Conservation (phyloP, 2,113 vertebrate genomes). For the Mustelus asterias region DNA sequence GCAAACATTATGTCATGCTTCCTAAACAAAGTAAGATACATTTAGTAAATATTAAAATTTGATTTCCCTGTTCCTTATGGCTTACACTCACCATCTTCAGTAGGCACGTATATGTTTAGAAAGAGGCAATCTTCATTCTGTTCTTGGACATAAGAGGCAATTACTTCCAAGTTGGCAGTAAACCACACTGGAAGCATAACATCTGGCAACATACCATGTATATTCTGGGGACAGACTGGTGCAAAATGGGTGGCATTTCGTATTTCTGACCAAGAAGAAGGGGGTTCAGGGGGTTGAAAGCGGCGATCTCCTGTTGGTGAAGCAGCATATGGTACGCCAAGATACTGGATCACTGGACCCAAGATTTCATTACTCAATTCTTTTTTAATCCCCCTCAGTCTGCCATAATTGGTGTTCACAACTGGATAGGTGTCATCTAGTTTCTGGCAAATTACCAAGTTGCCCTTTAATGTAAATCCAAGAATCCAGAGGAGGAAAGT, state of each 20-base stretch:
- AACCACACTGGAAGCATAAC: slow-evolving; percentile 99
- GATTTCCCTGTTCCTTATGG: slow-evolving; percentile 57
- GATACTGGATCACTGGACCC: slow-evolving; percentile 92
- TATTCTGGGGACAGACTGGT: slow-evolving; percentile 94
- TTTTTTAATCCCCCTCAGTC: slow-evolving; percentile 88
- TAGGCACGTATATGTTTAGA: slow-evolving; percentile 97
- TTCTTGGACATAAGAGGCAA: slow-evolving; percentile 92
- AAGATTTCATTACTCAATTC: slow-evolving; percentile 97
- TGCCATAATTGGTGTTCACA: slow-evolving; percentile 81
- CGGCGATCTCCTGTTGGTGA: slow-evolving; percentile 85
- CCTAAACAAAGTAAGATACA: slow-evolving; percentile 46
- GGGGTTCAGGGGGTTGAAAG: slow-evolving; percentile 92
- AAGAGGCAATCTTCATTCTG: slow-evolving; percentile 98
- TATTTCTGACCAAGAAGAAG: slow-evolving; percentile 76
- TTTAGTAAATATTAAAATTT: slow-evolving; percentile 53
- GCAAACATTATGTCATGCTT: slow-evolving; percentile 76
- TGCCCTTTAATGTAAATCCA: slow-evolving; percentile 66
- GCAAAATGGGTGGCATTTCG: slow-evolving; percentile 91
- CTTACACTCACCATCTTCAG: slow-evolving; percentile 97
- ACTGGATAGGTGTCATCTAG: slow-evolving; percentile 86
- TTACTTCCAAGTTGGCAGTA: slow-evolving; percentile 93
- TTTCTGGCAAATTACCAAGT: slow-evolving; percentile 70
- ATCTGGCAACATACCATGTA: slow-evolving; percentile 90
- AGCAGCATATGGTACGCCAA: slow-evolving; percentile 91
- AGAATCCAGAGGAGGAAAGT: slow-evolving; percentile 61